Base-by-base conservation (phyloP, 2,888 invertebrate genomes). In the Seladonia tumulorum region DNA sequence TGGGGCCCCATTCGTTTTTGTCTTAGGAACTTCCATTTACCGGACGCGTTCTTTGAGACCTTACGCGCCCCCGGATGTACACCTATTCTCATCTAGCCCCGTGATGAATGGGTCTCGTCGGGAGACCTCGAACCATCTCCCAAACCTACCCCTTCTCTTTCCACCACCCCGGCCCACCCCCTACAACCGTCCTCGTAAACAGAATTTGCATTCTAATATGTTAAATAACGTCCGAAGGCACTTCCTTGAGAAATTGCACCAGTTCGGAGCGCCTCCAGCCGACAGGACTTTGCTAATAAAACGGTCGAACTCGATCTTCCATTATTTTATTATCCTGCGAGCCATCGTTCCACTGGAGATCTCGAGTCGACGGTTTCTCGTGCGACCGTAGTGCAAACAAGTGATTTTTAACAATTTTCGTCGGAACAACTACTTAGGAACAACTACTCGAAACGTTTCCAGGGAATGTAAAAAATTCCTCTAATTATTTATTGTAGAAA, bases 171-270 rank as follows among this genome's bases (percentile, higher is more conserved):
- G n/a, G n/a, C n/a, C n/a, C 35, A 1, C 45, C 76, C 25, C 4
- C 45, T 25, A 60, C 22, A 12, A 2, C 63, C n/a, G 45, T 79
- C 77, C 80, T 86, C 85, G 89, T 86, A 88, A 88, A 88, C 86
- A 86, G 81, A 86, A 89, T 88, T 89, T 86, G 84, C 88, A 89
- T 88, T 86, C 86, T 88, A 88, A 86, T 87, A 86, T 86, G 87
- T 88, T 87, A 84, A 87, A 82, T 88, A 87, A 83, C 87, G 81
- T 78, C 83, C 70, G 72, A 79, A 80, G 80, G 74, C 82, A 75
- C 83, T 75, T 83, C 68, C 39, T 57, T 66, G 80, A 82, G 82
- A 82, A 79, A 83, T 83, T 88, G 82, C 73, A 22, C 35, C 49
- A 72, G 76, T 70, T 66, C 72, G 45, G 25, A 68, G 60, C 60